phyloP scores from a whole-genome alignment of 2,888 invertebrate species.

The Phengaris arion region DNA sequence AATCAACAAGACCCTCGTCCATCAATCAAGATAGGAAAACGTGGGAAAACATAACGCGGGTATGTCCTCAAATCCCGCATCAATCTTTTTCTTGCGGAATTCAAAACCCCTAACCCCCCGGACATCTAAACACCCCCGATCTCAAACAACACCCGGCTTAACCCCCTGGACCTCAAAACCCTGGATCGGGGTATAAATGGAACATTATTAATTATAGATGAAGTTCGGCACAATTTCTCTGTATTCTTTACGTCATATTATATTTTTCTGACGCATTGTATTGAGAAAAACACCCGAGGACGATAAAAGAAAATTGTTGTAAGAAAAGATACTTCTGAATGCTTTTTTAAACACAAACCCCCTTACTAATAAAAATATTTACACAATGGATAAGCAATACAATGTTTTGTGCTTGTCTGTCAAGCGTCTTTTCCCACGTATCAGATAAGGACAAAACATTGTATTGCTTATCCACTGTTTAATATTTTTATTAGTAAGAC shows the following conservation, averaged over 20 bases:
- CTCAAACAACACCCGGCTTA: conserved; percentile 36
- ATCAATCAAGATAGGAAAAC: conserved; percentile 43
- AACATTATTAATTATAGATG: conserved; percentile 71
- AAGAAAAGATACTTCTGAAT: too few species aligned
- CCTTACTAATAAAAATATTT: too few species aligned
- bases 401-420: too few species aligned
- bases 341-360: too few species aligned
- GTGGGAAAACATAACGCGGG: conserved; percentile 42
- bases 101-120: background rate
- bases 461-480: too few species aligned
- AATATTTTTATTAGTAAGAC: too few species aligned
- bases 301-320: background rate
- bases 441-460: too few species aligned
- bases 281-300: conserved; percentile 30
- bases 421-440: too few species aligned
- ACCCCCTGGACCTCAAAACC: conserved; percentile 42
- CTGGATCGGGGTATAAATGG: conserved; percentile 59
- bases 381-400: too few species aligned
- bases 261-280: conserved; percentile 36
- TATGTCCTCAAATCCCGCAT: conserved; percentile 59
- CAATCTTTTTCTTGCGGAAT: conserved; percentile 60
- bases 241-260: conserved; percentile 50
- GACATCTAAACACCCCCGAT: too few species aligned
- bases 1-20: conserved; percentile 30
- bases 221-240: conserved; percentile 52